These are phyloP conservation scores for Apomyelois bistriatella DNA, from an alignment of 2,888 invertebrate species.

Conservation along the genomic window DNA sequence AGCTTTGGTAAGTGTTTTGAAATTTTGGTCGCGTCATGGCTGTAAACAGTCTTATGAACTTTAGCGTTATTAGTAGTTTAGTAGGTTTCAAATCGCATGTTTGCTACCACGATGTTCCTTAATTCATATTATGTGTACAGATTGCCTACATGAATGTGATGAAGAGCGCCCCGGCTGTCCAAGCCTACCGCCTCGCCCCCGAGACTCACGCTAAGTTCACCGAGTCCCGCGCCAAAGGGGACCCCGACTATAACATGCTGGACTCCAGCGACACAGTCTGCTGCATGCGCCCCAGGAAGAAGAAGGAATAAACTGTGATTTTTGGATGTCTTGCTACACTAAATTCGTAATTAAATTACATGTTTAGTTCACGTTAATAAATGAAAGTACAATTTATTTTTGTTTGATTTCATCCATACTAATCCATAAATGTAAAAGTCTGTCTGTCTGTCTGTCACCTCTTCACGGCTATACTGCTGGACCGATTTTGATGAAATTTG, in stretches of 20 bases:
- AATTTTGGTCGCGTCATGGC: not conserved
- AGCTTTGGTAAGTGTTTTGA: constrained; percentile 76
- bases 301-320: constrained; percentile 55
- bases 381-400: constrained; percentile 16
- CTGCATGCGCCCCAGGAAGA: constrained; percentile 73
- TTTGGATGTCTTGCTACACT: too few relatives aligned
- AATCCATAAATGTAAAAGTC: too few relatives aligned
- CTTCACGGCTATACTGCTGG: too few relatives aligned
- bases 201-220: constrained; percentile 87
- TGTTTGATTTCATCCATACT: not conserved
- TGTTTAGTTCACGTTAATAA: constrained; percentile 6
- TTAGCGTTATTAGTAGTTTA: too few relatives aligned
- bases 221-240: constrained; percentile 82
- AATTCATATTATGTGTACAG: constrained; percentile 30
- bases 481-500: too few relatives aligned
- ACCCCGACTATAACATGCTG: constrained; percentile 84
- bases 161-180: constrained; percentile 85
- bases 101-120: too few relatives aligned
- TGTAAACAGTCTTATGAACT: too few relatives aligned
- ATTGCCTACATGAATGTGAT: constrained; percentile 83
- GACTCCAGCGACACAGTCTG: constrained; percentile 60
- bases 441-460: too few relatives aligned
- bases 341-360: not conserved
- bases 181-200: constrained; percentile 81
- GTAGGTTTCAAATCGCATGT: too few relatives aligned